These are phyloP conservation scores for Meteorus colon DNA, from an alignment of 2,888 invertebrate species.

Conservation along the genomic window DNA sequence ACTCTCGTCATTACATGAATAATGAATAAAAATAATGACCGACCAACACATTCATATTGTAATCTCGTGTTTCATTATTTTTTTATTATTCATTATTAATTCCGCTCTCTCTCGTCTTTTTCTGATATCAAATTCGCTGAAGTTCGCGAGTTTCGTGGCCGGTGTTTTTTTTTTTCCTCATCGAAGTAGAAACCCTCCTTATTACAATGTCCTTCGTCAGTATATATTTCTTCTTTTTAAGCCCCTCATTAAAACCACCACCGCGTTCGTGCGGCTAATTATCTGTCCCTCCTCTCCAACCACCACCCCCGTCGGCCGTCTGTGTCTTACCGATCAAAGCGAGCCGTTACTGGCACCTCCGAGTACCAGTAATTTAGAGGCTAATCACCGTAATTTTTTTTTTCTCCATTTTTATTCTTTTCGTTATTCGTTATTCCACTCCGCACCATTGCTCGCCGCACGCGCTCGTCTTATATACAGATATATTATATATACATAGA, in stretches of 20 bases:
- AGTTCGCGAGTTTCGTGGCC: constrained; percentile 32
- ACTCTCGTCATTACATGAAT: not conserved
- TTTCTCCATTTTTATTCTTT: constrained; percentile 35
- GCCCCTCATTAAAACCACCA: constrained; percentile 46
- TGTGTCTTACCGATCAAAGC: constrained; percentile 46
- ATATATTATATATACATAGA: not conserved
- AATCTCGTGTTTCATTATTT: not conserved
- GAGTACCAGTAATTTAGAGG: constrained; percentile 48
- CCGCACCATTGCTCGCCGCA: constrained; percentile 40
- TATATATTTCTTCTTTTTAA: constrained; percentile 34
- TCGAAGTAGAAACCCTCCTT: constrained; percentile 28
- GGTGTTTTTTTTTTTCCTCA: constrained; percentile 29
- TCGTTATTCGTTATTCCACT: constrained; percentile 45
- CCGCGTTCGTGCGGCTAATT: constrained; percentile 57
- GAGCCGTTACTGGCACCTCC: constrained; percentile 49
- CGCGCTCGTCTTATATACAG: not conserved
- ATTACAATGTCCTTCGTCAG: constrained; percentile 46
- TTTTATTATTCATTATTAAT: not conserved
- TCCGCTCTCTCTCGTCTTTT: not conserved
- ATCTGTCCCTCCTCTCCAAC: constrained; percentile 48
- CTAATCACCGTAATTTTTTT: constrained; percentile 46
- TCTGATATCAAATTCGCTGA: constrained; percentile 31
- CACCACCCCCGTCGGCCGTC: constrained; percentile 52
- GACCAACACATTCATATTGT: not conserved
- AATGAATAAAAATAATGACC: too few relatives aligned